Conservation (phyloP, 2,888 invertebrate genomes). For the Drosophila anomalata region DNA sequence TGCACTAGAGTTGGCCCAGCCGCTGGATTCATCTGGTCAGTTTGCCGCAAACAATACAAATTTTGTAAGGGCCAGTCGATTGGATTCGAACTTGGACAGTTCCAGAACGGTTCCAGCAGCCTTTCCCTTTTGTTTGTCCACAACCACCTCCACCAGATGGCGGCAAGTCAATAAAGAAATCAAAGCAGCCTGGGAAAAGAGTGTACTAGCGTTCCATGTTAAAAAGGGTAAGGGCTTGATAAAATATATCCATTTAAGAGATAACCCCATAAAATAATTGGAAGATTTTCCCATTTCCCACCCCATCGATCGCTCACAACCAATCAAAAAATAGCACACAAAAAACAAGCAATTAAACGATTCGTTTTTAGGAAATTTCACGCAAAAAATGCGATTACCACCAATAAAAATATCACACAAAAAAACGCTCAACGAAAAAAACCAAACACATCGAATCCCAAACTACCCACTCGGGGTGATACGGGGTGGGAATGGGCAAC, state of each 20-base stretch:
- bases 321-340: slow-evolving; percentile 67
- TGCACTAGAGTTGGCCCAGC: slow-evolving; percentile 56
- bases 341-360: slow-evolving; percentile 57
- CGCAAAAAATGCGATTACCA: slow-evolving; percentile 62
- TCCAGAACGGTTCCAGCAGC: not conserved
- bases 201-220: not conserved
- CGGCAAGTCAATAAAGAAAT: slow-evolving; percentile 64
- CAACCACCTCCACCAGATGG: slow-evolving; percentile 52
- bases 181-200: slow-evolving; percentile 59
- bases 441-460: slow-evolving; percentile 40
- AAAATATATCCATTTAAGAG: not conserved
- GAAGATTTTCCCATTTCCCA: not conserved
- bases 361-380: slow-evolving; percentile 48
- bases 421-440: slow-evolving; percentile 44
- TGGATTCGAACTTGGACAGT: slow-evolving; percentile 51
- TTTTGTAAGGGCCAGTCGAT: slow-evolving; percentile 61
- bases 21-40: slow-evolving; percentile 68
- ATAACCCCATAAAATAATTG: not conserved
- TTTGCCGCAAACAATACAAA: slow-evolving; percentile 73
- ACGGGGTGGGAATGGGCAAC: slow-evolving; percentile 53
- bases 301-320: slow-evolving; percentile 33
- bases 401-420: slow-evolving; percentile 68
- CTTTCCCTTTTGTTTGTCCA: slow-evolving; percentile 62
- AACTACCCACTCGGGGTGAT: slow-evolving; percentile 28
- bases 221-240: slow-evolving; percentile 24